Conservation (phyloP, 2,888 invertebrate species). For the Sarcophaga rosellei region DNA sequence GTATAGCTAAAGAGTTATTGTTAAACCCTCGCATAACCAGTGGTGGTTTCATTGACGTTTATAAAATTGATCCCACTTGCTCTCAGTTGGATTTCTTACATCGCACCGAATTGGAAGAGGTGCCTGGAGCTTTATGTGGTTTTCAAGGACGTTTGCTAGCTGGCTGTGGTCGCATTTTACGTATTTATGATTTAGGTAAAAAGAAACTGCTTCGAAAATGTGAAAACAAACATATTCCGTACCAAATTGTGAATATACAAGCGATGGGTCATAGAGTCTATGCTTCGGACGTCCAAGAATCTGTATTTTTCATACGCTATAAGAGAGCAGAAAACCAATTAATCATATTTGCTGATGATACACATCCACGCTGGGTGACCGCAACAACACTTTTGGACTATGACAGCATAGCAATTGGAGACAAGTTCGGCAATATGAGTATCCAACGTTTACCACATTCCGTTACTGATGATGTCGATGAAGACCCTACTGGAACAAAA, state of each 20-base stretch:
- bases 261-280: conserved; percentile 96
- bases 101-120: conserved; percentile 95
- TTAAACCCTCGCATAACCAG: conserved; percentile 92
- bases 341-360: conserved; percentile 99
- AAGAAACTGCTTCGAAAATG: conserved; percentile 98
- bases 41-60: conserved; percentile 93
- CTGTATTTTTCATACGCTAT: conserved; percentile 97
- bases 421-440: conserved; percentile 98
- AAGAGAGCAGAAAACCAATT: conserved; percentile 97
- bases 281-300: conserved; percentile 98
- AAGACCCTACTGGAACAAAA: conserved; percentile 99
- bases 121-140: conserved; percentile 92
- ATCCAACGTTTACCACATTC: conserved; percentile 94
- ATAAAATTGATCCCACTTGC: conserved; percentile 87
- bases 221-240: conserved; percentile 98
- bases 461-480: conserved; percentile 98
- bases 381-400: conserved; percentile 96
- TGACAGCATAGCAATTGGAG: conserved; percentile 96
- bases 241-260: conserved; percentile 95
- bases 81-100: conserved; percentile 95
- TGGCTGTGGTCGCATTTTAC: conserved; percentile 94
- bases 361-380: conserved; percentile 98
- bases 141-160: conserved; percentile 96
- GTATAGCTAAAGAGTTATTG: conserved; percentile 94
- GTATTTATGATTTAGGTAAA: conserved; percentile 98